Conservation (phyloP, 1,140 invertebrate species). For the Telenomus remus region DNA sequence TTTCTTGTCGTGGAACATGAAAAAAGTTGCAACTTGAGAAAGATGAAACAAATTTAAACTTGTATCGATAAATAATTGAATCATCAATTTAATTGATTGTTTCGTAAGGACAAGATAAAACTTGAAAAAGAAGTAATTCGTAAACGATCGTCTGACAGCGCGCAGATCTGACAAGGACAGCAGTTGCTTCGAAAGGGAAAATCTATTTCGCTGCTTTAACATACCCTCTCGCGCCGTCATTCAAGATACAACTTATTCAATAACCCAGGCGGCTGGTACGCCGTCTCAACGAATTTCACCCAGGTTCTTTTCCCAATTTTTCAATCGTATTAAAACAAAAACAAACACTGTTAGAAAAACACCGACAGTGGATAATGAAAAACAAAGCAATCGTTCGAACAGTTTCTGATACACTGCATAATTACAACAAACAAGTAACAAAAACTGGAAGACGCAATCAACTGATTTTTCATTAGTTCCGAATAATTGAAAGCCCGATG, state of each 20-base stretch:
- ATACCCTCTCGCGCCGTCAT: conserved; percentile 27
- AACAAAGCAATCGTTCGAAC: neutral
- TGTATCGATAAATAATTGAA: no score
- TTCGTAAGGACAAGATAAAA: conserved; percentile 3
- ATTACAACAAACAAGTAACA: no score
- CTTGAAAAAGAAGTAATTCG: conserved; percentile 3
- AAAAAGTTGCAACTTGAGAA: no score
- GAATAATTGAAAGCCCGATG: conserved; percentile 33
- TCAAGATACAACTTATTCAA: conserved; percentile 46
- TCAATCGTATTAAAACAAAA: conserved; percentile 17
- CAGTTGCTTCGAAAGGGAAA: neutral
- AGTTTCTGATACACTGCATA: conserved; percentile 6
- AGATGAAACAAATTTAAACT: no score
- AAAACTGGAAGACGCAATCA: conserved; percentile 11
- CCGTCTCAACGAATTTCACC: conserved; percentile 26
- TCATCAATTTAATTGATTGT: no score
- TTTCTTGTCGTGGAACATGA: no score
- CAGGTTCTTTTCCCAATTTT: conserved; percentile 17
- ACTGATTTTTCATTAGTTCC: conserved; percentile 40
- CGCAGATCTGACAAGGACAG: neutral
- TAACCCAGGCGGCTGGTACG: conserved; percentile 30
- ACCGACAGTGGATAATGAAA: neutral
- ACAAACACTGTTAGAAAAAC: conserved; percentile 5
- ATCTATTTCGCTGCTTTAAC: conserved; percentile 32
- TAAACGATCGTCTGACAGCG: no score